These are phyloP conservation scores for Liodrosophila aerea DNA, from an alignment of 2,888 invertebrate species.

Conservation along the genomic window DNA sequence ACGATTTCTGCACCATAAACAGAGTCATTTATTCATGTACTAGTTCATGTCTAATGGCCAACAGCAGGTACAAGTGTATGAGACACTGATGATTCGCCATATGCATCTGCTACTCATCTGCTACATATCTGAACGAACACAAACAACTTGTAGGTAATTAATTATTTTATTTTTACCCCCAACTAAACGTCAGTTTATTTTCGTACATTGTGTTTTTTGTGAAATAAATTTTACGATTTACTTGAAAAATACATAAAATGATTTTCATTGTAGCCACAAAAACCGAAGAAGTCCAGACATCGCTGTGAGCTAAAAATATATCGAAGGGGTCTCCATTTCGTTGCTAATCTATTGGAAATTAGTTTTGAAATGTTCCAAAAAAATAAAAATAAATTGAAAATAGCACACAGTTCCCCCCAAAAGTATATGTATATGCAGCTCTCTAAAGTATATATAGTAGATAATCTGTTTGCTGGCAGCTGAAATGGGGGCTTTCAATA, in stretches of 20 bases:
- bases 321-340: slow-evolving; percentile 9
- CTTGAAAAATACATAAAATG: slow-evolving; percentile 60
- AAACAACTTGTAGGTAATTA: slow-evolving; percentile 66
- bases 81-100: no score
- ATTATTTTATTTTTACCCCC: slow-evolving; percentile 60
- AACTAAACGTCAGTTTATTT: slow-evolving; percentile 60
- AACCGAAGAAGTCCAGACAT: slow-evolving; percentile 38
- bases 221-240: slow-evolving; percentile 70
- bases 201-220: slow-evolving; percentile 49
- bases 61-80: slow-evolving; percentile 22
- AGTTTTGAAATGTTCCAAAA: slow-evolving; percentile 67
- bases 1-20: slow-evolving; percentile 70
- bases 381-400: slow-evolving; percentile 66
- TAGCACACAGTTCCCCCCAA: neutral
- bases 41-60: slow-evolving; percentile 47
- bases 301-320: slow-evolving; percentile 64
- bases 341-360: slow-evolving; percentile 77
- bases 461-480: slow-evolving; percentile 56
- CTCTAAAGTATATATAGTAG: slow-evolving; percentile 26
- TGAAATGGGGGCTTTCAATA: slow-evolving; percentile 34
- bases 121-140: slow-evolving; percentile 23
- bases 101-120: slow-evolving; percentile 28
- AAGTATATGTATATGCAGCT: slow-evolving; percentile 15
- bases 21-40: slow-evolving; percentile 63
- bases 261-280: slow-evolving; percentile 59